Evolutionary conservation across 2,888 invertebrate species (phyloP), one percentile per base, ranked within the genome.

Genomic region (Villa cingulata): DNA sequence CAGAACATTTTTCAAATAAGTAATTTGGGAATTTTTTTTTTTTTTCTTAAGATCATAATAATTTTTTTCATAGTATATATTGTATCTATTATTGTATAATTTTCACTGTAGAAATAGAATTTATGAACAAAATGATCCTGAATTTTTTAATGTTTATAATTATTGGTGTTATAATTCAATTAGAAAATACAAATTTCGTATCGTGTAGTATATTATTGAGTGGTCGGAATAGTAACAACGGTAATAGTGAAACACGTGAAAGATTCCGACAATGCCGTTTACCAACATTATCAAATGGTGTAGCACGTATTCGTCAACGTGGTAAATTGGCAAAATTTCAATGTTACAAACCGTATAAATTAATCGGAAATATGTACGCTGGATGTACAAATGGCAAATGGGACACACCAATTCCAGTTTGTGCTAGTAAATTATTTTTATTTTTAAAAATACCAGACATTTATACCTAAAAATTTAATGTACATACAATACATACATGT

Each of bases 371-470:
- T 32, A 15, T 15, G 12, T 46, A 48, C 48, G 74, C 23, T 66
- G 74, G 49, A 7, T 61, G 62, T 46, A 45, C 54, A 5, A 53
- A 53, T 34, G 83, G 84, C 0, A 61, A 69, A n/a, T 90, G 88
- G 89, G 83, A 83, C 52, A 73, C 73, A 3, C 72, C 73, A 0
- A 57, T 69, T 3, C 86, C 87, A 0, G 73, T 80, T 39, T 88
- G 87, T 66, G 77, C 84, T 57, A 76, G 87, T 86, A 70, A 80
- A 85, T 80, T 63, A 14, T 27, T 6, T 29, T 41, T 39, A 16
- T 23, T 27, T 41, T 41, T 19, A 23, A 23, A 23, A 23, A 23
- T 23, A 23, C 4, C 4, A 23, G 20, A 37, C 34, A 37, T 41
- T 27, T 16, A 40, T 49, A 43, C 37, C 38, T 37, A 50, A 42